Evolutionary conservation across 2,113 vertebrate genomes (phyloP).

Genomic region (Bettongia penicillata): DNA sequence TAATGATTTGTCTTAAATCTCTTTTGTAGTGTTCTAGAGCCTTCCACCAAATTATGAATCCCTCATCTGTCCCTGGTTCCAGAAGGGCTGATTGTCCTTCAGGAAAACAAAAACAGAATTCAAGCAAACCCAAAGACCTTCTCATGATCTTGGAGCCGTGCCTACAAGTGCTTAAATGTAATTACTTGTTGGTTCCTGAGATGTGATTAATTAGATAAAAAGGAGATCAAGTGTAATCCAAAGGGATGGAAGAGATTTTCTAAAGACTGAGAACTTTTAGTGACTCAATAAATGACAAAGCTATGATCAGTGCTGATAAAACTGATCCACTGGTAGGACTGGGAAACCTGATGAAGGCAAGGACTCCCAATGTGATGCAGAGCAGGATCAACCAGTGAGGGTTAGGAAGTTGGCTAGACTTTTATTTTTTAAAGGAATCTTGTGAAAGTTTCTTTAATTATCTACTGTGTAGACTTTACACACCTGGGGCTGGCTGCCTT

Average conservation of each 20-base stretch:
- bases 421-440: constrained; percentile 18
- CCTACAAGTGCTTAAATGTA: constrained; percentile 47
- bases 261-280: background rate
- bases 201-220: constrained; percentile 73
- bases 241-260: constrained; percentile 10
- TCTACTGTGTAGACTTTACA: constrained; percentile 20
- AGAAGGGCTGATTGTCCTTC: constrained; percentile 53
- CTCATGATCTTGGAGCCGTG: constrained; percentile 67
- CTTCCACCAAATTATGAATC: constrained; percentile 19
- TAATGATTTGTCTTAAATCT: background rate
- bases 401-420: background rate
- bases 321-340: background rate
- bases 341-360: constrained; percentile 51
- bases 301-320: background rate
- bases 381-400: background rate
- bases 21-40: background rate
- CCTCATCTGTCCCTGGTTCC: constrained; percentile 49
- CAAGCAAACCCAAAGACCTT: constrained; percentile 56
- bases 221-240: constrained; percentile 60
- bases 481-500: constrained; percentile 28
- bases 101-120: constrained; percentile 26
- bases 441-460: constrained; percentile 53
- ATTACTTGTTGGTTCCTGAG: constrained; percentile 61
- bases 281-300: background rate
- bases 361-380: background rate